Base-by-base conservation (phyloP, 2,888 invertebrate genomes). In the Cecidostiba fungosa region DNA sequence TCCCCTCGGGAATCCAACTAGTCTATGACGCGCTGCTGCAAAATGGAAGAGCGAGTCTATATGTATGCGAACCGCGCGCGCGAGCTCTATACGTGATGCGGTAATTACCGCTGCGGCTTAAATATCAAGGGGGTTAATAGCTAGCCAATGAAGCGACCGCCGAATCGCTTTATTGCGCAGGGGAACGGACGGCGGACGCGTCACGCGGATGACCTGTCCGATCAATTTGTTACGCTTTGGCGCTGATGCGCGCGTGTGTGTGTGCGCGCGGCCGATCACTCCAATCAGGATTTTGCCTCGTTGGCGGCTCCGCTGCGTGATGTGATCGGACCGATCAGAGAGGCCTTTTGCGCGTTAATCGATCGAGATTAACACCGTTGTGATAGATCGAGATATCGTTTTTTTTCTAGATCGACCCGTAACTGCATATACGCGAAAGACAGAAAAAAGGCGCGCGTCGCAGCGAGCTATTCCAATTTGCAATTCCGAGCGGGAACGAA, bases 91-190 rank as follows among this genome's bases (percentile, higher is more conserved):
- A 83, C 73, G 82, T 88, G 90, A 90, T 80, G 85, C 85, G 88
- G 89, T 92, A 92, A 92, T 92, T 91, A 92, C 88, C 89, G n/a
- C 8, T 6, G 54, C n/a, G 89, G 92, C 91, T 92, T 92, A 91
- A 92, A 91, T 91, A 90, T 91, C 91, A 90, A 90, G 90, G 91
- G 91, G 91, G 86, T 89, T 89, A 90, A 90, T 89, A 82, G 87
- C 84, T 87, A 89, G 86, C 87, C 90, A 90, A 91, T 90, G 90
- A 90, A 88, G 89, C 89, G 88, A 77, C 80, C 81, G 54, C 82
- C 78, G 80, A 86, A 90, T 89, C 88, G 88, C 86, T 89, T 89
- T 89, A 82, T 86, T 43, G 77, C n/a, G 80, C 26, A 73, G 23
- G 59, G 26, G n/a, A 36, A 50, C 39, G n/a, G 54, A 39, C 8